Conservation (phyloP, 2,113 vertebrate species). For the Lampris incognitus region DNA sequence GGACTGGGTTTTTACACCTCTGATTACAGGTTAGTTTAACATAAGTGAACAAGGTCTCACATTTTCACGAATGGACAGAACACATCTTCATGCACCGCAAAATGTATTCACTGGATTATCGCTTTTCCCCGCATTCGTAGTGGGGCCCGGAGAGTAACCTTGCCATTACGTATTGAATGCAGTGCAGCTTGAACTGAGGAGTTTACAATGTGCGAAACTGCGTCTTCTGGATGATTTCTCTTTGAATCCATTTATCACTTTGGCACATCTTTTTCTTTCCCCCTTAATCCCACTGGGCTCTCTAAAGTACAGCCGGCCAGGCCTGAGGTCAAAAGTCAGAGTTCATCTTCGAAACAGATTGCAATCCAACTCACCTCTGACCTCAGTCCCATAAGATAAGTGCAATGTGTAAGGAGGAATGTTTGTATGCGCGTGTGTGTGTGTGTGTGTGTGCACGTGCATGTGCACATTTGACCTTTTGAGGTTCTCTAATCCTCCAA, state of each 20-base stretch:
- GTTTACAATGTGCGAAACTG: slow-evolving; percentile 9
- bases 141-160: too few species aligned
- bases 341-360: slow-evolving; percentile 61
- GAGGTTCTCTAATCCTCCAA: not conserved
- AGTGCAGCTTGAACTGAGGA: not conserved
- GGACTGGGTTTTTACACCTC: too few species aligned
- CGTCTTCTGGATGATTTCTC: not conserved
- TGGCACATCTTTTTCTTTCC: not conserved
- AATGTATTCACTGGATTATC: too few species aligned
- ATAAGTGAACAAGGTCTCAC: too few species aligned
- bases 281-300: not conserved
- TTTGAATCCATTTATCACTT: slow-evolving; percentile 1
- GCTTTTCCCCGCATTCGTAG: too few species aligned
- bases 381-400: slow-evolving; percentile 16
- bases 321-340: slow-evolving; percentile 42
- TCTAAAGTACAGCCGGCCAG: slow-evolving; percentile 16
- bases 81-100: too few species aligned
- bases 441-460: slow-evolving; percentile 3
- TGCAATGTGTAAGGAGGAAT: slow-evolving; percentile 26
- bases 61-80: too few species aligned
- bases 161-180: too few species aligned
- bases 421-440: slow-evolving; percentile 2
- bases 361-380: slow-evolving; percentile 20
- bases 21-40: too few species aligned
- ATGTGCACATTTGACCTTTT: not conserved